These are phyloP conservation scores for Brachionus koreanus DNA, from an alignment of 1,140 invertebrate genomes.

Conservation along the genomic window DNA sequence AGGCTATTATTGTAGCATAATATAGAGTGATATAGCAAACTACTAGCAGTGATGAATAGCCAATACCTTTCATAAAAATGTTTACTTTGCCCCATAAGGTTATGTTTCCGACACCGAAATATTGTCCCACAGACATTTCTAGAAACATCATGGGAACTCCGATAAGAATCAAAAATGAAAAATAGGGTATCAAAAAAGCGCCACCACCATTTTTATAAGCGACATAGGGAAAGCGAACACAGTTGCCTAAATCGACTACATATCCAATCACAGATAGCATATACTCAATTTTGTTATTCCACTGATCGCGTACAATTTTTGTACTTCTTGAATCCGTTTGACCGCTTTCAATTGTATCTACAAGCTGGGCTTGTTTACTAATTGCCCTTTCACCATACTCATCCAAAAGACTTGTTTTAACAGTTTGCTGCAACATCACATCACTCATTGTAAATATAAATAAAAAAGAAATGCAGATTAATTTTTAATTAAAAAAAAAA, in stretches of 20 bases:
- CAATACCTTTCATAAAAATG: constrained; percentile 50
- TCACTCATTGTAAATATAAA: not conserved
- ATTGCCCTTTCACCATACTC: not conserved
- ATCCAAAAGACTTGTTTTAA: not conserved
- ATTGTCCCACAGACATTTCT: constrained; percentile 36
- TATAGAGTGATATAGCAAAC: constrained; percentile 65
- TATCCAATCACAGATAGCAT: constrained; percentile 44
- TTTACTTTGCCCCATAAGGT: constrained; percentile 38
- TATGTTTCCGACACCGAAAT: constrained; percentile 14
- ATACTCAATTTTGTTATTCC: constrained; percentile 44
- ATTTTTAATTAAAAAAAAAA: not conserved
- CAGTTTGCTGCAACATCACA: not conserved
- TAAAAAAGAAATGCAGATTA: not conserved
- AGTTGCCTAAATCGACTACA: constrained; percentile 44
- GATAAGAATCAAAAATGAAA: constrained; percentile 32
- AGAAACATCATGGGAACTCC: constrained; percentile 45
- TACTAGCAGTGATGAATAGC: constrained; percentile 50
- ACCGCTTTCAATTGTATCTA: not conserved
- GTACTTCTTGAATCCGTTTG: not conserved
- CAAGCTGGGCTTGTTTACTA: not conserved
- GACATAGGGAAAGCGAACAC: constrained; percentile 37
- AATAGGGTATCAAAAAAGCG: constrained; percentile 45
- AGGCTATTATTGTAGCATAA: constrained; percentile 90
- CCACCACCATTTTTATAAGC: constrained; percentile 44
- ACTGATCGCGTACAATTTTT: not conserved